A percentile compares a stretch with the other conserved stretches of the same genome.
Conservation (phyloP, 1,140 invertebrate species). For the Parasteatoda tepidariorum region DNA sequence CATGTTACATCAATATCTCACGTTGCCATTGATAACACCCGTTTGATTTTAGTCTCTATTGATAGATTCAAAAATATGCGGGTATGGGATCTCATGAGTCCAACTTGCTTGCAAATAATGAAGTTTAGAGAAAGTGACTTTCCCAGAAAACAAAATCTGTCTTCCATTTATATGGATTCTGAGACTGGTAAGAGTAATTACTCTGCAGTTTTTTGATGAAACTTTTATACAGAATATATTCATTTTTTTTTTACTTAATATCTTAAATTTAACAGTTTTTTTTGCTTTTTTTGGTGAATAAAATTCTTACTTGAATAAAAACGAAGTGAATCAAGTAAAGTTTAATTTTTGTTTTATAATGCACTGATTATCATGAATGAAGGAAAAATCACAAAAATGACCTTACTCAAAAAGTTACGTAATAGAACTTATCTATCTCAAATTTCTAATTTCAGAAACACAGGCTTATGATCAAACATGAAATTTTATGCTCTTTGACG, state of each 20-base stretch:
- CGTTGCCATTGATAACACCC: background rate
- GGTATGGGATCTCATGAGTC: constrained; percentile 13
- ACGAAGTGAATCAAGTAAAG: too few relatives aligned
- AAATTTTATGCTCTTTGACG: too few relatives aligned
- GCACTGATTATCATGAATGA: too few relatives aligned
- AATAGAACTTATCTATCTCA: too few relatives aligned
- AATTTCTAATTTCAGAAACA: too few relatives aligned
- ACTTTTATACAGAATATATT: background rate
- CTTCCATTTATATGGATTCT: background rate
- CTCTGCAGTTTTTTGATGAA: background rate
- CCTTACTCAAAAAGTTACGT: too few relatives aligned
- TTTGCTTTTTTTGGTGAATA: background rate
- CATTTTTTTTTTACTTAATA: background rate
- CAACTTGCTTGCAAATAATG: constrained; percentile 10
- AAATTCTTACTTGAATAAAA: background rate
- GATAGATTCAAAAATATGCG: constrained; percentile 19
- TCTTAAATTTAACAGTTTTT: too few relatives aligned
- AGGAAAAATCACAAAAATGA: too few relatives aligned
- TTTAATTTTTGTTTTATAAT: too few relatives aligned
- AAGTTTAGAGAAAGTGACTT: constrained; percentile 26
- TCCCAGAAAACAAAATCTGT: background rate
- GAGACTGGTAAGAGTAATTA: background rate
- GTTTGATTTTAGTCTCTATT: background rate
- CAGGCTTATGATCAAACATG: too few relatives aligned
- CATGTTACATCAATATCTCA: constrained; percentile 14